These are phyloP conservation scores for Melanostigma gelatinosum DNA, from an alignment of 2,113 vertebrate genomes.

Conservation along the genomic window DNA sequence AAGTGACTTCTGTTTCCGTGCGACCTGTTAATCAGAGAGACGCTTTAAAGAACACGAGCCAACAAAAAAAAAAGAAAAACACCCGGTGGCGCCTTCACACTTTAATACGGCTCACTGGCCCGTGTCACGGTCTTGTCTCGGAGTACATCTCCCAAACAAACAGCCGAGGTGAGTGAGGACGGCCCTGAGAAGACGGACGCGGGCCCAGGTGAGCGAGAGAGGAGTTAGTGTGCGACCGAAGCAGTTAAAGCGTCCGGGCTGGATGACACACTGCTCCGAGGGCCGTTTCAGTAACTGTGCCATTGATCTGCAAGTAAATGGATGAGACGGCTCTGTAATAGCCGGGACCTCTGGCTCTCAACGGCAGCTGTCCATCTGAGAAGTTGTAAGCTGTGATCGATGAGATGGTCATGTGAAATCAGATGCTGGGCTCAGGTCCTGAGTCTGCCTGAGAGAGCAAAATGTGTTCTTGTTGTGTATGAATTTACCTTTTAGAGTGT, in stretches of 20 bases:
- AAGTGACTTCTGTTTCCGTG: slow-evolving; percentile 73
- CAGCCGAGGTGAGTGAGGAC: slow-evolving; percentile 26
- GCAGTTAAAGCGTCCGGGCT: slow-evolving; percentile 34
- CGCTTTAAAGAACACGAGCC: slow-evolving; percentile 44
- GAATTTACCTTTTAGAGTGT: not conserved
- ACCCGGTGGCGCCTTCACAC: slow-evolving; percentile 36
- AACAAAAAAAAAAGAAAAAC: slow-evolving; percentile 51
- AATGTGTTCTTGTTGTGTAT: not conserved
- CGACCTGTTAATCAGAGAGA: slow-evolving; percentile 64
- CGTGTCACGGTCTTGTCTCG: not conserved
- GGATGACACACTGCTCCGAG: slow-evolving; percentile 22
- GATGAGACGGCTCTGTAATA: slow-evolving; percentile 66
- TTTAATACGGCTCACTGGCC: slow-evolving; percentile 42
- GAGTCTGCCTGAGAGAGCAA: not conserved
- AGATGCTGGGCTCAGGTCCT: not conserved
- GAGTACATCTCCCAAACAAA: slow-evolving; percentile 52
- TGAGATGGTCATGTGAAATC: slow-evolving; percentile 44
- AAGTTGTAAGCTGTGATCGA: slow-evolving; percentile 55
- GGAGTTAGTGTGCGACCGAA: slow-evolving; percentile 10
- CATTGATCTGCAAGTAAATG: slow-evolving; percentile 71
- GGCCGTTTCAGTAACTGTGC: slow-evolving; percentile 59
- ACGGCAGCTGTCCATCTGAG: slow-evolving; percentile 60
- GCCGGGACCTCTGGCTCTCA: slow-evolving; percentile 52
- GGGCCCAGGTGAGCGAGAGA: slow-evolving; percentile 31
- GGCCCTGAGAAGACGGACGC: slow-evolving; percentile 24